Evolutionary conservation across 2,797 vertebrate genomes (phyloP).

Genomic region (Onychomys arenicola): DNA sequence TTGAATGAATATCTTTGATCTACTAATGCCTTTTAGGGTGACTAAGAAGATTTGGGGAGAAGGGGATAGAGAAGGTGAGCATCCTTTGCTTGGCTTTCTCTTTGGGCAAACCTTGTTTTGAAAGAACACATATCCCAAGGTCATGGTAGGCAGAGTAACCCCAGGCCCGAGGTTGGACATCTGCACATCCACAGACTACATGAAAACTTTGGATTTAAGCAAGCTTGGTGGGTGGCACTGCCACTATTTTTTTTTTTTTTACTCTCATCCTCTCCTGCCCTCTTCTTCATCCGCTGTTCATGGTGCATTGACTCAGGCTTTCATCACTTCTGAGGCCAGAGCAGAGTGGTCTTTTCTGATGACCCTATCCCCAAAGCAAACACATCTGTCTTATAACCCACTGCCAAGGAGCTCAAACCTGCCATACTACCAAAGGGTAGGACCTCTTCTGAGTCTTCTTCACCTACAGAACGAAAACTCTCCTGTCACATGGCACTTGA

Average conservation of each 20-base stretch:
- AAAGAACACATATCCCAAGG: constrained; percentile 11
- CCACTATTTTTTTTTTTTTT: background rate
- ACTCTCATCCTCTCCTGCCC: background rate
- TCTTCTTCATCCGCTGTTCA: background rate
- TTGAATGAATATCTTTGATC: background rate
- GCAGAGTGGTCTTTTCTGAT: background rate
- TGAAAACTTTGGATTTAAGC: background rate
- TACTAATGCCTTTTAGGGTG: background rate
- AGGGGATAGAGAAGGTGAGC: background rate
- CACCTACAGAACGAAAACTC: background rate
- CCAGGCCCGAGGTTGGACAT: background rate
- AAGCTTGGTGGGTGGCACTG: background rate
- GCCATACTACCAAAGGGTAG: background rate
- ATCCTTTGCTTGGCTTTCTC: constrained; percentile 43
- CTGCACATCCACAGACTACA: background rate
- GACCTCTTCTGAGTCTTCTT: background rate
- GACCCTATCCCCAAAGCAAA: background rate
- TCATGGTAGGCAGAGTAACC: background rate
- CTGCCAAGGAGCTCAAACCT: constrained; percentile 8
- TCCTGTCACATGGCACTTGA: background rate
- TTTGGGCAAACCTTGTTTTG: constrained; percentile 25
- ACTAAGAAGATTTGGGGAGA: background rate
- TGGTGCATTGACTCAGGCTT: background rate
- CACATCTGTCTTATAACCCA: background rate
- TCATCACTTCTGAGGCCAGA: background rate